phyloP scores from a whole-genome alignment of 2,113 vertebrate species.

The Nothobranchius kuhntae region DNA sequence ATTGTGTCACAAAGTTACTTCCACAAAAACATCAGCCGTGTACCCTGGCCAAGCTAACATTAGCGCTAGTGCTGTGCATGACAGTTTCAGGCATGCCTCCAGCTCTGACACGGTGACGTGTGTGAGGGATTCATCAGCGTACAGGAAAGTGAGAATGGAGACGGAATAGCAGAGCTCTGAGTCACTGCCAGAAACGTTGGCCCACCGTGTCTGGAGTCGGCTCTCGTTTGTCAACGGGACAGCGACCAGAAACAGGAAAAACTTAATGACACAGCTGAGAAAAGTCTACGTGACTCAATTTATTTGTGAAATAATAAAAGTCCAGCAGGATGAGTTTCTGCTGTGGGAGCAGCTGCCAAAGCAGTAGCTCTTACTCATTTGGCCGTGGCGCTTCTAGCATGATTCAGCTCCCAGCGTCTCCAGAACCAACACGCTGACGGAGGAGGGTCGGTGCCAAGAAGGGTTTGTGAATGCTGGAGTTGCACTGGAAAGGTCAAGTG shows the following conservation, averaged over 20 bases:
- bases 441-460: slow-evolving; percentile 43
- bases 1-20: slow-evolving; percentile 20
- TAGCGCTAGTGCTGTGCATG: slow-evolving; percentile 39
- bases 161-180: slow-evolving; percentile 69
- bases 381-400: slow-evolving; percentile 34
- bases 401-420: slow-evolving; percentile 59
- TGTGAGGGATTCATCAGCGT: slow-evolving; percentile 62
- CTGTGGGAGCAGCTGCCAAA: slow-evolving; percentile 50
- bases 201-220: slow-evolving; percentile 55
- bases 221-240: slow-evolving; percentile 17
- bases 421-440: slow-evolving; percentile 51
- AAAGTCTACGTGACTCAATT: slow-evolving; percentile 49
- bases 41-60: slow-evolving; percentile 41
- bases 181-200: slow-evolving; percentile 62
- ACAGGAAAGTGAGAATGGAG: slow-evolving; percentile 70
- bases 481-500: slow-evolving; percentile 54
- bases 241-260: not conserved
- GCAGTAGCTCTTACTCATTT: slow-evolving; percentile 38
- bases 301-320: slow-evolving; percentile 29
- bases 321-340: slow-evolving; percentile 54
- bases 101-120: slow-evolving; percentile 66
- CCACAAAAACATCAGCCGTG: slow-evolving; percentile 34
- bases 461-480: slow-evolving; percentile 48
- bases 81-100: slow-evolving; percentile 63
- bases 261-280: slow-evolving; percentile 40